These are phyloP conservation scores for Cherax quadricarinatus DNA, from an alignment of 1,140 invertebrate genomes.

Conservation along the genomic window DNA sequence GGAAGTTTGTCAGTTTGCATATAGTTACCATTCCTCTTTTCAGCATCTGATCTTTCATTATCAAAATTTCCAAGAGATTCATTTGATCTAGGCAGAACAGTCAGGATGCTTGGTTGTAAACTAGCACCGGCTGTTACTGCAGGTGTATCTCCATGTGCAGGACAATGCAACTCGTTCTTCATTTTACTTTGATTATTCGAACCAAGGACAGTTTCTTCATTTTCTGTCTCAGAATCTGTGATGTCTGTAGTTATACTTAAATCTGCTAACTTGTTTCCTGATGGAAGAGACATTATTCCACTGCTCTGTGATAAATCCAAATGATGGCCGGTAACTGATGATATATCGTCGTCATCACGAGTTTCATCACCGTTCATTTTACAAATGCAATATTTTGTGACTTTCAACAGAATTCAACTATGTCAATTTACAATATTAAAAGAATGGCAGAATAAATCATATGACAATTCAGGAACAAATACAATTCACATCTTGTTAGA, in stretches of 20 bases:
- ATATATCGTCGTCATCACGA: conserved; percentile 20
- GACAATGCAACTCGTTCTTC: not conserved
- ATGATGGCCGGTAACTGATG: not conserved
- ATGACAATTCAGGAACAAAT: not conserved
- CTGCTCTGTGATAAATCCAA: conserved; percentile 32
- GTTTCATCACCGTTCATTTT: conserved; percentile 5
- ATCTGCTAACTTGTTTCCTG: conserved; percentile 33
- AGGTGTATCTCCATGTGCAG: not conserved
- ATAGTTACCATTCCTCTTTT: not conserved
- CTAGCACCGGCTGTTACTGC: not conserved
- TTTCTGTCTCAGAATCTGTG: conserved; percentile 39
- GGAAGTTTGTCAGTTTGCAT: not conserved
- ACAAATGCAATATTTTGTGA: not conserved
- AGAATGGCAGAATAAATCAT: too few species aligned
- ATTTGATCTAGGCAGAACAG: not conserved
- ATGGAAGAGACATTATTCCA: conserved; percentile 37
- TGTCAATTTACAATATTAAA: too few species aligned
- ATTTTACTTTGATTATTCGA: not conserved
- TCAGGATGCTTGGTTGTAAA: not conserved
- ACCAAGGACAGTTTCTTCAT: conserved; percentile 20
- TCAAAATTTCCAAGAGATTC: not conserved
- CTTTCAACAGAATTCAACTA: not conserved
- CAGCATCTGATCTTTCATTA: not conserved
- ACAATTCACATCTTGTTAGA: too few species aligned
- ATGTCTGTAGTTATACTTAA: conserved; percentile 36